Base-by-base conservation (phyloP, 2,888 invertebrate genomes). In the Morinoia aosen region DNA sequence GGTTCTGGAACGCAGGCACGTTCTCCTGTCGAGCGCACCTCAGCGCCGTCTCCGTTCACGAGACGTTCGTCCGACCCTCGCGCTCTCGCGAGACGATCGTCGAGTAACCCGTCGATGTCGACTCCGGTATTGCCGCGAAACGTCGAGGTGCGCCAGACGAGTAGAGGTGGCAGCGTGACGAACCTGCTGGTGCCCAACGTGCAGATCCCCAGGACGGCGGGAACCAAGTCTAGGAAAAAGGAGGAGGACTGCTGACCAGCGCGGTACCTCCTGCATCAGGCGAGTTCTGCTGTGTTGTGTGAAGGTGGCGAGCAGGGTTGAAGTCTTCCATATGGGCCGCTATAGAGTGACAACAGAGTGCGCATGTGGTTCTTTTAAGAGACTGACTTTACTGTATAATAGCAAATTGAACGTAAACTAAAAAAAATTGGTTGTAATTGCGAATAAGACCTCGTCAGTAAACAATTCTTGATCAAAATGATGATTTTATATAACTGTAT, bases 221-320 rank as follows among this genome's bases (percentile, higher is more conserved):
- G 95, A 16, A 57, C 64, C 19, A 61, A 95, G 58, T 48, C 61
- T 11, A 95, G 95, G 39, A 95, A 64, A 48, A 95, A 64, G 95
- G 64, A 95, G 19, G 95, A 95, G 40, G 48, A 95, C 40, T 95
- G 95, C 95, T 95, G 95, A 95, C 95, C 61, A 39, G 58, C 58
- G 64, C 58, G 64, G 95, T 64, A 95, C 93, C 93, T 93, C 57
- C 93, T 93, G 93, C 93, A 93, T 57, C 93, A 93, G 58, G 93
- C 57, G 39, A 14, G 90, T 48, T 39, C 16, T 25, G 33, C 16
- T 25, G 33, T 64, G 64, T 64, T 64, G 64, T 16, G 64, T 25
- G 64, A 7, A 64, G 16, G 16, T 2, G 19, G 16, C 64, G 64
- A 25, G 64, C 16, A 7, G 16, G 16, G 16, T 7, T 33, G 2